Evolutionary conservation across 1,140 invertebrate genomes (phyloP).

Genomic region (Bombus huntii): DNA sequence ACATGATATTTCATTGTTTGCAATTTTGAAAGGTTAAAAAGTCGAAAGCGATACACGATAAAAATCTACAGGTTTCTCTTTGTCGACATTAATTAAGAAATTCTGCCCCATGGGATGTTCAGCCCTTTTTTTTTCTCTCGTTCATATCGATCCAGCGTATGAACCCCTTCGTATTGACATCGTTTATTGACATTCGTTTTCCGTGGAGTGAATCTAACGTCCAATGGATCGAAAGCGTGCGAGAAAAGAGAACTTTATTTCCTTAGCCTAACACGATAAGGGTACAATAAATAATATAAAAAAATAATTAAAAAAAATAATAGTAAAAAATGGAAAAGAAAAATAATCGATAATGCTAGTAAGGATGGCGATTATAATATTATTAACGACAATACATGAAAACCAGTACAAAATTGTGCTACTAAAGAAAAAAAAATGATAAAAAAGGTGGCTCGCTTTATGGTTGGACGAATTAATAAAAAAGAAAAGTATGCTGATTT

Average conservation of each 20-base stretch:
- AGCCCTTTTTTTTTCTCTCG: background rate
- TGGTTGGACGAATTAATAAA: background rate
- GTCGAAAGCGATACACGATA: background rate
- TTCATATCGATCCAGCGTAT: slow-evolving; percentile 67
- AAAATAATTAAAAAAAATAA: background rate
- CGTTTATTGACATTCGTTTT: slow-evolving; percentile 44
- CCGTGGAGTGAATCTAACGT: slow-evolving; percentile 43
- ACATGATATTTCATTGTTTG: too few species aligned
- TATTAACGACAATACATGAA: slow-evolving; percentile 17
- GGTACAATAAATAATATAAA: slow-evolving; percentile 47
- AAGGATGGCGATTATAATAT: slow-evolving; percentile 24
- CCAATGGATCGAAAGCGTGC: slow-evolving; percentile 38
- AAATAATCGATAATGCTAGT: slow-evolving; percentile 25
- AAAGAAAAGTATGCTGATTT: background rate
- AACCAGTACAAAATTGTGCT: background rate
- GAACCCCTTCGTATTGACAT: slow-evolving; percentile 51
- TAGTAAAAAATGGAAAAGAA: background rate
- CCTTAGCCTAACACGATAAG: slow-evolving; percentile 36
- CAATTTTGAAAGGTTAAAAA: background rate
- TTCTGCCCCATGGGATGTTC: background rate
- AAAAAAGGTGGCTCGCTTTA: background rate
- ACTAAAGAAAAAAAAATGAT: background rate
- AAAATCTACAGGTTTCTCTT: slow-evolving; percentile 5
- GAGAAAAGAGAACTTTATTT: background rate
- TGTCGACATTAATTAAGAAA: background rate